Evolutionary conservation across 1,140 invertebrate species (phyloP).

Genomic region (Archegozetes longisetosus): DNA sequence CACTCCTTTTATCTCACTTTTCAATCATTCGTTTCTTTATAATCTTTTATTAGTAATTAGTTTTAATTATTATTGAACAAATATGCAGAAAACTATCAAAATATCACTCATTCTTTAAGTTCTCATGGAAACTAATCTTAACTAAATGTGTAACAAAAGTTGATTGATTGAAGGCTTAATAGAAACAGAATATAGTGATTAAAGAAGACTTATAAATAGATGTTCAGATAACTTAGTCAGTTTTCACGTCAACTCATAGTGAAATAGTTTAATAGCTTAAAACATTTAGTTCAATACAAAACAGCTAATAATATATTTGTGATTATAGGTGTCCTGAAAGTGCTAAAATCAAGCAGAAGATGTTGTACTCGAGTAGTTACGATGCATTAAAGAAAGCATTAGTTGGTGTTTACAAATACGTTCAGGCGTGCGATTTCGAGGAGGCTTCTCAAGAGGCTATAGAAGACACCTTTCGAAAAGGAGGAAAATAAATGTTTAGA

Average conservation of each 20-base stretch:
- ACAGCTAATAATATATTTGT: conserved; percentile 8
- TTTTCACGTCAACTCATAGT: no score
- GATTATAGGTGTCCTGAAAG: conserved; percentile 64
- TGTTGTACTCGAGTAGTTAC: conserved; percentile 95
- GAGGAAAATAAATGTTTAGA: conserved; percentile 3
- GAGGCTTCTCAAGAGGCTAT: conserved; percentile 22
- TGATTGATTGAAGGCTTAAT: no score
- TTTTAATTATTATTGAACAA: no score
- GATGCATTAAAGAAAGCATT: conserved; percentile 88
- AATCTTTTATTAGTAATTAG: background rate
- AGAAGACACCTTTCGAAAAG: conserved; percentile 20
- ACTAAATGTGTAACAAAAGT: no score
- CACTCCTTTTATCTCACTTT: background rate
- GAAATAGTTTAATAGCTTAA: no score
- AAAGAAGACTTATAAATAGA: no score
- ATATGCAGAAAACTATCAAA: no score
- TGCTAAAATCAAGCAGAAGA: conserved; percentile 96
- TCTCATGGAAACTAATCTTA: no score
- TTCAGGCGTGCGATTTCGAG: conserved; percentile 43
- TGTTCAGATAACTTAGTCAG: no score
- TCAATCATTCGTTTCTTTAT: background rate
- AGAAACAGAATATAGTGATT: no score
- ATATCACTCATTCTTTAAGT: no score
- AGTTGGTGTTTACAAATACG: conserved; percentile 88
- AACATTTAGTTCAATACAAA: no score